These are phyloP conservation scores for Rhamnusium bicolor DNA, from an alignment of 2,888 invertebrate species.

Conservation along the genomic window DNA sequence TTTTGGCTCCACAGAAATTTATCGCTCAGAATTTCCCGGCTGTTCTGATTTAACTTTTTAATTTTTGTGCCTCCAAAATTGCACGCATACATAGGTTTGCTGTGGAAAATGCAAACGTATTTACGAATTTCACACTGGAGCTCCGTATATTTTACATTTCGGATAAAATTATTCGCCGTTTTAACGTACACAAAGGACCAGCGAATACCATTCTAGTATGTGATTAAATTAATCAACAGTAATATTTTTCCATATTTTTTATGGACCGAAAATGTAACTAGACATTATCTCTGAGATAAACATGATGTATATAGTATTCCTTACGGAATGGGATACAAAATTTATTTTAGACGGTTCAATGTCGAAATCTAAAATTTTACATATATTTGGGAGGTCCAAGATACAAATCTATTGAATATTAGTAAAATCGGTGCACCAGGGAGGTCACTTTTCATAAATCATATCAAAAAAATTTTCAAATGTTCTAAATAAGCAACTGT, in stretches of 20 bases:
- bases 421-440: no score
- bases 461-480: no score
- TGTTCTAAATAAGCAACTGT: no score
- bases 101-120: constrained; percentile 6
- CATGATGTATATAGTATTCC: no score
- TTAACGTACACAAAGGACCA: background rate
- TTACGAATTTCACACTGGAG: background rate
- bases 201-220: background rate
- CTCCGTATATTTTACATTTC: constrained; percentile 6
- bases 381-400: no score
- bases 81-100: background rate
- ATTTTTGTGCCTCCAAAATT: constrained; percentile 2
- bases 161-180: constrained; percentile 4
- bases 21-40: background rate
- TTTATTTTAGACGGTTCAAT: no score
- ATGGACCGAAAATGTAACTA: background rate
- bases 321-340: no score
- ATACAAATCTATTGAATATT: no score
- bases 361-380: no score
- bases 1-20: constrained; percentile 1
- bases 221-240: constrained; percentile 4
- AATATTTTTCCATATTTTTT: background rate
- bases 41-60: constrained; percentile 11
- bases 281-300: background rate
- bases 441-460: no score